Evolutionary conservation across 2,797 vertebrate genomes (phyloP), one percentile per base, ranked within the genome.

Genomic region (Chelon labrosus): DNA sequence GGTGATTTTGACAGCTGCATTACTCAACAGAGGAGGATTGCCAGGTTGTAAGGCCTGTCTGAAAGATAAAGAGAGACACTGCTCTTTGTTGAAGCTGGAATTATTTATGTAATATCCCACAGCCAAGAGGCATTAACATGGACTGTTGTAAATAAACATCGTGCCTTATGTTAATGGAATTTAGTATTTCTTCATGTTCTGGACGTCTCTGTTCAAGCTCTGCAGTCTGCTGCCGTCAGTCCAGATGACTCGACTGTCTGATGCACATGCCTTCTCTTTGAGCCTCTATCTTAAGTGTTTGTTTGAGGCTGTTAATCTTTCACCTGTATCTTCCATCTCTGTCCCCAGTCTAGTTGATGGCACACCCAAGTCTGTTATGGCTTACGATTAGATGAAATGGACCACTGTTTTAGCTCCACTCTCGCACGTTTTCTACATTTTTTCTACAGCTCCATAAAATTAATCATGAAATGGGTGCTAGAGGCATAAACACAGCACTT

Each of bases 221-320:
- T 10, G 22, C 38, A 35, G 16, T 54, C 56, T 55, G 70, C 67
- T 63, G 62, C 63, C 71, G 81, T 72, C 72, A 62, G 56, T 7
- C 38, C 55, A 55, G 72, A 41, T 14, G 19, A 46, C 57, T 27
- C 10, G 1, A 44, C 57, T 75, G 83, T 77, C 86, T 79, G 50
- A 50, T 35, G 55, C 82, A 77, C n/a, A 49, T 35, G 68, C 65
- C 65, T 58, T 54, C 46, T 42, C 1, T 55, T 49, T 39, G 13
- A 20, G 51, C 63, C 31, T 2, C 2, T 2, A 60, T 64, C 46
- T 44, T 1, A 25, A 38, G 47, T 64, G 52, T 77, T 60, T 59
- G 22, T 51, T 12, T 63, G 17, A 0, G 0, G 17, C 25, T n/a
- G 65, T 66, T 83, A 53, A 78, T 71, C 37, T 72, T 70, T 81